Evolutionary conservation across 2,888 invertebrate species (phyloP), one percentile per base, ranked within the genome.

Genomic region (Heteropelma amictum): DNA sequence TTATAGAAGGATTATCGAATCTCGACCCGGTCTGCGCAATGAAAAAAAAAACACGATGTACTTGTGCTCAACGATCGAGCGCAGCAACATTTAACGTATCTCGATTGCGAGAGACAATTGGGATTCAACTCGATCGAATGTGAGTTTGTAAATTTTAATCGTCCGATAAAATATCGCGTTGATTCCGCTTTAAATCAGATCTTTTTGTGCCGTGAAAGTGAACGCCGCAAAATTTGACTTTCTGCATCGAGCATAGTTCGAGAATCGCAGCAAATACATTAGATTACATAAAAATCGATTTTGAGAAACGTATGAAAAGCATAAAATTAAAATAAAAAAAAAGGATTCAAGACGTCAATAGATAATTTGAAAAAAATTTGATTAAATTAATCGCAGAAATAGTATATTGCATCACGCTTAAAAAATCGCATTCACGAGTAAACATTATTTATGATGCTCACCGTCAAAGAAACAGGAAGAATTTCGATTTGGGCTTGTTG

Each of bases 401-500:
- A 4, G 54, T 76, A 4, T 45, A 75, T 10, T 82, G 82, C 21
- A 78, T 83, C 10, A n/a, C 4, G 63, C 35, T 33, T 53, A 58
- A 12, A 63, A 42, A 47, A 65, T 38, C 12, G 19, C 73, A 40
- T 21, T 19, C 6, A 53, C 7, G 30, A 53, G 6, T 19, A 21
- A 10, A 10, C 14, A 8, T 8, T 17, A 35, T 23, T 26, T 26
- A 19, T 49, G 14, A 35, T 40, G 77, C 79, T 82, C 60, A 87
- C 87, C 85, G 53, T 85, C 82, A 19, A 83, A 83, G 35, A 83
- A 93, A 56, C 76, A 94, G 40, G 93, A 92, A 19, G 93, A 92
- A 81, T 92, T 91, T 79, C 93, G 89, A 79, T 91, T 93, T 0
- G 94, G 94, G 84, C 94, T 94, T 71, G 93, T 93, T 0, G 94